Evolutionary conservation across 2,113 vertebrate genomes (phyloP).

Genomic region (Melanerpes formicivorus): DNA sequence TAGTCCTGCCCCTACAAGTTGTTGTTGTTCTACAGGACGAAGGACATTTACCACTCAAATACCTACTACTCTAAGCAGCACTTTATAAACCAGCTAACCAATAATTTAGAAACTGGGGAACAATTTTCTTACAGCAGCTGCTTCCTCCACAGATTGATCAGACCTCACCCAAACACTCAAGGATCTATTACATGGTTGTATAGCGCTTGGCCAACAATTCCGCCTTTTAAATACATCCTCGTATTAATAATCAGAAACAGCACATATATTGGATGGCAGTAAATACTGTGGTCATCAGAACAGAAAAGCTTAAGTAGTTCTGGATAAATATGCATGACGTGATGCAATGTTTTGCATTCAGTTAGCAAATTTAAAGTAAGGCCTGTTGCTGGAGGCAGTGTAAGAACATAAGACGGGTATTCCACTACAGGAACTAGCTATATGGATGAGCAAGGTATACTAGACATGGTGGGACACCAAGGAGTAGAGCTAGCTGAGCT

Average conservation of each 20-base stretch:
- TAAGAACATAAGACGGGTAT: background rate
- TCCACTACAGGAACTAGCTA: background rate
- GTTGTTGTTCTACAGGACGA: background rate
- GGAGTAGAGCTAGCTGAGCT: background rate
- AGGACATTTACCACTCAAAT: background rate
- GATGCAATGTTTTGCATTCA: background rate
- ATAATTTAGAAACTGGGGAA: background rate
- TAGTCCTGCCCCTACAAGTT: background rate
- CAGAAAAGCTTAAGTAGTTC: background rate
- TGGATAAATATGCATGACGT: background rate
- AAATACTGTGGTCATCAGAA: background rate
- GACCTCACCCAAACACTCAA: background rate
- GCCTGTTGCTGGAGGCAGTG: background rate
- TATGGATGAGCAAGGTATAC: background rate
- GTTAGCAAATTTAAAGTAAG: background rate
- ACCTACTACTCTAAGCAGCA: background rate
- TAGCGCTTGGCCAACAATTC: background rate
- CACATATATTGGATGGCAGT: background rate
- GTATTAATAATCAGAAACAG: background rate
- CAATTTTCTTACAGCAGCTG: background rate
- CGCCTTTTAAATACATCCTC: background rate
- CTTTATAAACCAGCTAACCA: background rate
- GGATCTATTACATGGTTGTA: background rate
- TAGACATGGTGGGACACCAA: background rate
- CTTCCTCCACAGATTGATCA: background rate